Evolutionary conservation across 1,140 invertebrate species (phyloP).

Genomic region (Stratiolaelaps scimitus): DNA sequence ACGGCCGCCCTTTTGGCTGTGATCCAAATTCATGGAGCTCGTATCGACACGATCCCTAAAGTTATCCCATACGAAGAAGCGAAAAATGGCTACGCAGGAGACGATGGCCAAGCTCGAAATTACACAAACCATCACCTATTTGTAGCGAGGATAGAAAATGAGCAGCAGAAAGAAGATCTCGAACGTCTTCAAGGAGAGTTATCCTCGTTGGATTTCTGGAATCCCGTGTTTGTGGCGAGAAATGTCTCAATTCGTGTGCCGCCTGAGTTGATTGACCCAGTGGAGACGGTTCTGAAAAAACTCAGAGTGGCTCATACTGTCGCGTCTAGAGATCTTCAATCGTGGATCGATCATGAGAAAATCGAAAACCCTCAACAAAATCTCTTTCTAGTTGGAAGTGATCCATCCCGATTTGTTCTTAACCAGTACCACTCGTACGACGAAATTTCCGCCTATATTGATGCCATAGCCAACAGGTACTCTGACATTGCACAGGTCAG

Average conservation of each 20-base stretch:
- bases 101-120: background rate
- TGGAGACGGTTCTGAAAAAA: slow-evolving; percentile 5
- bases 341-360: slow-evolving; percentile 33
- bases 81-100: background rate
- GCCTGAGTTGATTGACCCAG: background rate
- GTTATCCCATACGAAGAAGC: slow-evolving; percentile 14
- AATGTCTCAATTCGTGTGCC: slow-evolving; percentile 20
- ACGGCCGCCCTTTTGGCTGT: too few relatives aligned
- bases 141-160: slow-evolving; percentile 1
- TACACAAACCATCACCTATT: slow-evolving; percentile 10
- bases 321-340: slow-evolving; percentile 15
- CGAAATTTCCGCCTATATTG: slow-evolving; percentile 45
- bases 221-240: slow-evolving; percentile 21
- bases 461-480: slow-evolving; percentile 41
- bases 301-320: background rate
- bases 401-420: slow-evolving; percentile 30
- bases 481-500: slow-evolving; percentile 44
- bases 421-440: slow-evolving; percentile 34
- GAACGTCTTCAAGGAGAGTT: background rate
- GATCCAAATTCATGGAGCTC: too few relatives aligned
- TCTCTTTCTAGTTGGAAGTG: slow-evolving; percentile 30
- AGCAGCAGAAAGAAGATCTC: slow-evolving; percentile 3
- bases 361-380: slow-evolving; percentile 32
- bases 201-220: slow-evolving; percentile 4
- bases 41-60: slow-evolving; percentile 2